Evolutionary conservation across 2,888 invertebrate species (phyloP).

Genomic region (Pristionchus mayeri): DNA sequence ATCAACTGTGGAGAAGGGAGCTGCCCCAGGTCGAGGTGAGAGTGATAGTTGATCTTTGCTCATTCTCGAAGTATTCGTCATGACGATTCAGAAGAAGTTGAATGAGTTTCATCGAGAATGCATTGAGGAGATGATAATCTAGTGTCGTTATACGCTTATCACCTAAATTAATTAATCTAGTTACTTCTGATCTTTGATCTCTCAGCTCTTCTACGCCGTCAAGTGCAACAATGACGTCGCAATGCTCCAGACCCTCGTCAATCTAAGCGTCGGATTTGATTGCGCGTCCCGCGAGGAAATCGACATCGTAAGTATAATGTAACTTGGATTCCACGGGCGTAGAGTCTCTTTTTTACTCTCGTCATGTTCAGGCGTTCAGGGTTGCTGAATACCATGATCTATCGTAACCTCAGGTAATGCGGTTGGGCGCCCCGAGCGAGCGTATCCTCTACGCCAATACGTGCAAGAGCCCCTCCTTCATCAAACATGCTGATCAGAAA

Average conservation of each 20-base stretch:
- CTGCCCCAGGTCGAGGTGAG: conserved; percentile 79
- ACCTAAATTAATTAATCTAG: too few relatives aligned
- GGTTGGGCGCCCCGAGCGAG: conserved; percentile 57
- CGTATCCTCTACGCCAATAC: conserved; percentile 76
- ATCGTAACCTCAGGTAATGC: conserved; percentile 55
- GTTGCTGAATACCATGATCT: too few relatives aligned
- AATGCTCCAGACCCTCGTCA: conserved; percentile 88
- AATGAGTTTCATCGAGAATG: too few relatives aligned
- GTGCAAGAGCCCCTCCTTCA: conserved; percentile 74
- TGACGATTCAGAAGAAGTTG: too few relatives aligned
- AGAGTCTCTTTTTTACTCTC: too few relatives aligned
- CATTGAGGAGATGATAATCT: too few relatives aligned
- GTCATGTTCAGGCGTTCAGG: too few relatives aligned
- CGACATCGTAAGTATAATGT: conserved; percentile 54
- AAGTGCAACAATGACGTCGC: conserved; percentile 94
- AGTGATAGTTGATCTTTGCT: conserved; percentile 2
- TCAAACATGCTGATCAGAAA: conserved; percentile 70
- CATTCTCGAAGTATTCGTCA: too few relatives aligned
- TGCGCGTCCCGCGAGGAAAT: too few relatives aligned
- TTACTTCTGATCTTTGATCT: not conserved
- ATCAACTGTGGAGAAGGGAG: conserved; percentile 84
- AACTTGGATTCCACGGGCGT: not conserved
- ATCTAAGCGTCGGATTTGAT: conserved; percentile 91
- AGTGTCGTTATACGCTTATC: too few relatives aligned
- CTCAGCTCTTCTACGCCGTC: conserved; percentile 82